Conservation (phyloP, 2,113 vertebrate genomes). For the Scortum barcoo region DNA sequence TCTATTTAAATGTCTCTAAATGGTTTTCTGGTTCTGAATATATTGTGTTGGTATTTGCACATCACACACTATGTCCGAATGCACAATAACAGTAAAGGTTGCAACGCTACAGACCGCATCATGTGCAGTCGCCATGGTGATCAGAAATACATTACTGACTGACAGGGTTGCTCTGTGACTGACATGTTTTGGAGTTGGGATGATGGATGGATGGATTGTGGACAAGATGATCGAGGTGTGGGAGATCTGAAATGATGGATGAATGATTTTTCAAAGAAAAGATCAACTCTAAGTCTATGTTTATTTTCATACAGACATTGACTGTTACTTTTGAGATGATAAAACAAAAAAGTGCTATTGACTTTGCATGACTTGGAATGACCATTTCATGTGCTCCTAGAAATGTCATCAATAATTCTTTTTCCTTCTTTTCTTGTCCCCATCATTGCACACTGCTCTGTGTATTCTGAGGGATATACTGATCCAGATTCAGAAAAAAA, state of each 20-base stretch:
- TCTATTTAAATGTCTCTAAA: neutral
- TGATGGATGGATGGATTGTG: neutral
- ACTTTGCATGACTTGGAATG: neutral
- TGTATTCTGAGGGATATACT: neutral
- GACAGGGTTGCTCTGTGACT: neutral
- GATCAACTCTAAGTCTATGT: neutral
- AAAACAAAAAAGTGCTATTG: neutral
- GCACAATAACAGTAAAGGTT: neutral
- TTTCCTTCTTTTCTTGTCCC: too few species aligned
- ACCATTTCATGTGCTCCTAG: neutral
- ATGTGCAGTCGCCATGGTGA: slow-evolving; percentile 8
- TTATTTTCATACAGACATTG: neutral
- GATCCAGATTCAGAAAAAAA: neutral
- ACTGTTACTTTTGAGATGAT: neutral
- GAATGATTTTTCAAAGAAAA: neutral
- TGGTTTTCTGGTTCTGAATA: neutral
- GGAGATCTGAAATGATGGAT: neutral
- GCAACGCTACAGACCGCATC: neutral
- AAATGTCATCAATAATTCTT: neutral
- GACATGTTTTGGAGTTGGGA: neutral
- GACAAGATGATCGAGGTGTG: neutral
- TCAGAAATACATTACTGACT: neutral
- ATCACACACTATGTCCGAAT: neutral
- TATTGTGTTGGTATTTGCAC: neutral
- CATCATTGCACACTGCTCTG: neutral